Percentiles rank a stretch among this genome's conserved stretches.
Conservation (phyloP, 2,113 vertebrate genomes). For the Nematolebias whitei region DNA sequence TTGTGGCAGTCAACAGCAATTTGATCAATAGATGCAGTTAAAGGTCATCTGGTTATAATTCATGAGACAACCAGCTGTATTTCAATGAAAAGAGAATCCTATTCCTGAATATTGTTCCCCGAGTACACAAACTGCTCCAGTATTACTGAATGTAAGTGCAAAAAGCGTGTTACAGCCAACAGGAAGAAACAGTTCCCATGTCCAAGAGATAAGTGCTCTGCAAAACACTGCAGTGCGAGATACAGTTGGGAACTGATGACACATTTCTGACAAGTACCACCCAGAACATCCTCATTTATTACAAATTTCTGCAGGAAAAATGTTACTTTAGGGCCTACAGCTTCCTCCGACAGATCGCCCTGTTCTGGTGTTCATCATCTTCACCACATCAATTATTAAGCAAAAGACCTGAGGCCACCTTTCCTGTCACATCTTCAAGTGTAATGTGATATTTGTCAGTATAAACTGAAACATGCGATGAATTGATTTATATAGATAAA, state of each 20-base stretch:
- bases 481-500: too few relatives aligned
- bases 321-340: not conserved
- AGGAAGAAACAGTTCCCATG: constrained; percentile 46
- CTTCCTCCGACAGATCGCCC: constrained; percentile 1
- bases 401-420: not conserved
- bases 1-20: constrained; percentile 42
- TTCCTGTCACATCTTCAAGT: constrained; percentile 1
- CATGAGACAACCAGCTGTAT: too few relatives aligned
- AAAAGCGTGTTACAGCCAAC: constrained; percentile 7
- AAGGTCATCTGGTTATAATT: too few relatives aligned
- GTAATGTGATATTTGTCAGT: not conserved
- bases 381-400: constrained; percentile 9
- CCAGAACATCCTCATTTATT: not conserved
- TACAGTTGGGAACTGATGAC: constrained; percentile 29
- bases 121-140: not conserved
- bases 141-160: not conserved
- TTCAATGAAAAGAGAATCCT: too few relatives aligned
- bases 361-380: not conserved
- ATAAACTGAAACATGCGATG: too few relatives aligned
- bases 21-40: constrained; percentile 37
- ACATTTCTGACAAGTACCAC: constrained; percentile 13
- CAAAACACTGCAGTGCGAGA: constrained; percentile 31
- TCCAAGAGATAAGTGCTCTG: constrained; percentile 47
- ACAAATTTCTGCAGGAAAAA: constrained; percentile 7
- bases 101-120: too few relatives aligned